Evolutionary conservation across 2,113 vertebrate genomes (phyloP), one percentile per base, ranked within the genome.

Genomic region (Neogale vison): DNA sequence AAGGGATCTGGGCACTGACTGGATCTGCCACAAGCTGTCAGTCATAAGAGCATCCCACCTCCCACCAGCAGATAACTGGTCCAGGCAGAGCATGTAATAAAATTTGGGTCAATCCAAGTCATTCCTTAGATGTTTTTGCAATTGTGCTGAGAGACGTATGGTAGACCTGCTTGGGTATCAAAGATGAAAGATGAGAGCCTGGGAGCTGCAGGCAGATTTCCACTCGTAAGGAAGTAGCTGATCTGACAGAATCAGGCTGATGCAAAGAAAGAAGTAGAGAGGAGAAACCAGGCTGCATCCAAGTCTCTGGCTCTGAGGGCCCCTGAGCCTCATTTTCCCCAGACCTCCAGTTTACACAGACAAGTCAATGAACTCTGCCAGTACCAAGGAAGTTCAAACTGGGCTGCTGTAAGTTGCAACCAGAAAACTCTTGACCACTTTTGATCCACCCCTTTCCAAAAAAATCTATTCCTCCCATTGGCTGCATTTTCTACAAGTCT

Each of bases 361-460:
- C 15, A 59, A 77, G 42, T 45, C 29, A 45, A 55, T 1, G 26
- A 57, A 77, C 77, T 72, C 65, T 71, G 81, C 45, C 31, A 6
- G 1, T 42, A 50, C 11, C 18, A 67, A 42, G 57, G 21, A 82
- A 10, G 11, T 55, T 86, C 74, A 50, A 59, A 45, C 21, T 59
- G 29, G 47, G 12, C 57, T 95, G 67, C 50, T 13, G 0, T 76
- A 59, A 76, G 17, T 45, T 87, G 21, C 39, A 55, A 42, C 4
- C 34, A 82, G 81, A 50, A 93, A 93, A 93, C 52, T 71, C 39
- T 95, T 59, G 65, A 69, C 29, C 52, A 55, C 29, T 86, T 96
- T 39, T 96, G 69, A 89, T 55, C 13, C 26, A 61, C 11, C 9
- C 18, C 59, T 85, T 93, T 93, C 80, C 34, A 87, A 93, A 91